These are phyloP conservation scores for Pogonomyrmex barbatus DNA, from an alignment of 1,140 invertebrate genomes.

Conservation along the genomic window DNA sequence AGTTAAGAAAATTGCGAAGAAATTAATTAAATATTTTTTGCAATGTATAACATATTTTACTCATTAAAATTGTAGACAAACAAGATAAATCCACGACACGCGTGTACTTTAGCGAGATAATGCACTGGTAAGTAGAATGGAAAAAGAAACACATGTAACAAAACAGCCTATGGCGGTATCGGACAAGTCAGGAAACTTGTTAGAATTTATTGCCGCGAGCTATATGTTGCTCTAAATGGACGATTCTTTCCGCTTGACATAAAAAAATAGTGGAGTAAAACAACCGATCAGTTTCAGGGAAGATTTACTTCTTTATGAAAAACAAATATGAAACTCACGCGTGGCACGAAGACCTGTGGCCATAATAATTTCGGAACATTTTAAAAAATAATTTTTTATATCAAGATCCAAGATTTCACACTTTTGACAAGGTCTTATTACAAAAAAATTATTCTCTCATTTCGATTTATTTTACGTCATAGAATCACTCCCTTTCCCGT, in stretches of 20 bases:
- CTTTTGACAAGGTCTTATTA: no score
- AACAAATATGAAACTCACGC: slow-evolving; percentile 29
- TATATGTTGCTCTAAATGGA: slow-evolving; percentile 22
- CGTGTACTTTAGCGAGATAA: no score
- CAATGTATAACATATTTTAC: not conserved
- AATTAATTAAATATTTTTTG: not conserved
- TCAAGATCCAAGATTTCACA: no score
- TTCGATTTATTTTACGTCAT: no score
- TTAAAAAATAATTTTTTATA: no score
- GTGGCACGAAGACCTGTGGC: slow-evolving; percentile 37
- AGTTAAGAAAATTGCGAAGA: no score
- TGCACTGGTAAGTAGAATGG: no score
- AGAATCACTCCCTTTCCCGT: no score
- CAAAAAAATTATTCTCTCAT: no score
- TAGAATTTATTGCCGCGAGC: slow-evolving; percentile 53
- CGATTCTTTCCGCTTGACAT: slow-evolving; percentile 19
- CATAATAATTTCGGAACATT: not conserved
- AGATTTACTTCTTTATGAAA: not conserved
- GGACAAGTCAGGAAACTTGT: not conserved
- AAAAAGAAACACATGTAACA: no score
- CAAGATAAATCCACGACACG: no score
- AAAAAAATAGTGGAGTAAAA: not conserved
- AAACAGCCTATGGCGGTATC: not conserved
- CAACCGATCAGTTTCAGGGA: not conserved
- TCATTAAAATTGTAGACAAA: not conserved